Base-by-base conservation (phyloP, 1,140 invertebrate species). In the Drosophila insularis region DNA sequence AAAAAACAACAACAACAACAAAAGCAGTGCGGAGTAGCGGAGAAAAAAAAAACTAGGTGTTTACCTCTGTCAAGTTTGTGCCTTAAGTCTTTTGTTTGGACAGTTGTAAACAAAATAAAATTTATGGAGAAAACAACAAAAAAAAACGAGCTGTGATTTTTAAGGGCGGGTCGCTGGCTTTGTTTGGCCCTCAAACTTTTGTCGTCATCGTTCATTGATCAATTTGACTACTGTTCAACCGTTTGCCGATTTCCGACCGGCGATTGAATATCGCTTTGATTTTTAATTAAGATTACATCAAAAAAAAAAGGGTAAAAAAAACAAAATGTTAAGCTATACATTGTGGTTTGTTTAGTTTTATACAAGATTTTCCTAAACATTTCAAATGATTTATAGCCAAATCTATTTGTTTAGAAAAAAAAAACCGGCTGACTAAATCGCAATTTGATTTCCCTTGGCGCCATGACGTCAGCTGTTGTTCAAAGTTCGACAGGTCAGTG, bases 81-180 rank as follows among this genome's bases (percentile, higher is more conserved):
- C 50, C 76, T 59, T 72, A 72, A 79, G 76, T 79, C 76, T 69
- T 79, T 79, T 63, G 76, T 79, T 76, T 59, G 21, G 43, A 32
- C 14, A 21, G 11, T n/a, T 31, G 31, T 17, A 11, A 50, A 68
- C 43, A 27, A 21, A 11, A 35, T 71, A 21, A 53, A 63, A 54
- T 54, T 53, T 43, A 32, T 39, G 40, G 46, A 37, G n/a, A n/a
- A 11, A 46, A 46, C 21, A 50, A 39, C n/a, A n/a, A 69, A 54
- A 17, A 35, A 54, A 73, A 64, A 58, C 46, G 55, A 32, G 14
- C 10, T 21, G 5, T 67, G 17, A 23, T 21, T n/a, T n/a, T n/a
- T 10, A 50, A 21, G 62, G 46, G 67, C 67, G 2, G 43, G 43
- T 21, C 17, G 43, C 6, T 50, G 43, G 2, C 43, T 50, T 50